phyloP scores from a whole-genome alignment of 35 echinoderm and acorn worm species.

The Anneissia japonica region DNA sequence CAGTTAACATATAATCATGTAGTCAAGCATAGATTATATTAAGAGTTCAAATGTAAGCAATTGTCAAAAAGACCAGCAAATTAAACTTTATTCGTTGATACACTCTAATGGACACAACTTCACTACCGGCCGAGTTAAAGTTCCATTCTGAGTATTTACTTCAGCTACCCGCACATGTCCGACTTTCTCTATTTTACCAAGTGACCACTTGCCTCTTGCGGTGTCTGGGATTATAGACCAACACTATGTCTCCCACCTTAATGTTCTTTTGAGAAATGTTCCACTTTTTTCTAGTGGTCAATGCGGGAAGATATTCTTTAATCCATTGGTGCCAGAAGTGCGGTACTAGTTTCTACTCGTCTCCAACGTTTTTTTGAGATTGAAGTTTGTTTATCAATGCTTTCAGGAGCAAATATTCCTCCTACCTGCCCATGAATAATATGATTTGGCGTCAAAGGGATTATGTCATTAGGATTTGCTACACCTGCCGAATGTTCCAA shows the following conservation, averaged over 20 bases:
- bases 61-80: too few species aligned
- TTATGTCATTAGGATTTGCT: not conserved
- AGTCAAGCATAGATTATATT: too few species aligned
- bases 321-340: conserved; percentile 2
- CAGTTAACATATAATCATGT: too few species aligned
- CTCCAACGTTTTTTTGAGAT: not conserved
- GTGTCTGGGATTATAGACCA: not conserved
- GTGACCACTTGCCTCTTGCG: not conserved
- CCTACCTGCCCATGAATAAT: not conserved
- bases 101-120: too few species aligned
- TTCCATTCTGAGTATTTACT: not conserved
- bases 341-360: not conserved
- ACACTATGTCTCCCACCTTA: too few species aligned
- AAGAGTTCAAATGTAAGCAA: too few species aligned
- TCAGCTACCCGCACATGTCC: not conserved
- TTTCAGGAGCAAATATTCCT: not conserved
- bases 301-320: not conserved
- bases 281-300: not conserved
- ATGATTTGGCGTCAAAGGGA: conserved; percentile 2
- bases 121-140: too few species aligned
- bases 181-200: not conserved
- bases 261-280: too few species aligned
- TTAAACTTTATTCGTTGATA: too few species aligned
- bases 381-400: not conserved
- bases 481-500: not conserved